Conservation (phyloP, 2,888 invertebrate species). For the Leucania comma region DNA sequence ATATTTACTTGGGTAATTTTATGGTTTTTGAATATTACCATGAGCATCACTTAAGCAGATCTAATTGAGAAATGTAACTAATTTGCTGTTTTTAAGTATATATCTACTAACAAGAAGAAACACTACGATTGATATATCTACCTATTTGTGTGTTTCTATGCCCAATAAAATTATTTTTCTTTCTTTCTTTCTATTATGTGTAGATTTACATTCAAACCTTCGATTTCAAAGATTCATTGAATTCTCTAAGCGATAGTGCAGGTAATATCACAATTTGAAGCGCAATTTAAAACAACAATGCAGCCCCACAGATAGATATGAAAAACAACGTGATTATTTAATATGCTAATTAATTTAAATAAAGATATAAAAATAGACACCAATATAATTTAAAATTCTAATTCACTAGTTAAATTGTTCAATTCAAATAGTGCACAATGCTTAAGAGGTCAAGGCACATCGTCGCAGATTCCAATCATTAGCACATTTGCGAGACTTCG, state of each 20-base stretch:
- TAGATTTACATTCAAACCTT: too few species aligned
- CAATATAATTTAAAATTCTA: conserved; percentile 7
- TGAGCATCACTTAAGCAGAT: not conserved
- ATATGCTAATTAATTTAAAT: not conserved
- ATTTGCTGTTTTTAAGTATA: not conserved
- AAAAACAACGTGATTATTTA: not conserved
- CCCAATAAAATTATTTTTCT: too few species aligned
- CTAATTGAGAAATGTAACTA: conserved; percentile 31
- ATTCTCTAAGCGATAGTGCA: too few species aligned
- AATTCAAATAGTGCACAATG: conserved; percentile 3
- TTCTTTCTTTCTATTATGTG: too few species aligned
- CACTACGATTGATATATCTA: not conserved
- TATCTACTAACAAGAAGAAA: not conserved
- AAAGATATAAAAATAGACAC: conserved; percentile 1
- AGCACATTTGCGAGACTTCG: conserved; percentile 11
- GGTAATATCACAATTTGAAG: too few species aligned
- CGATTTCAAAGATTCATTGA: too few species aligned
- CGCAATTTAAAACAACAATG: not conserved
- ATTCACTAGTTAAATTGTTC: conserved; percentile 2
- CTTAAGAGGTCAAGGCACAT: conserved; percentile 26
- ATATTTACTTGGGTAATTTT: conserved; percentile 38
- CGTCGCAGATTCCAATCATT: conserved; percentile 22
- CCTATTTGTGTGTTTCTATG: too few species aligned
- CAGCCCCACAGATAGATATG: not conserved
- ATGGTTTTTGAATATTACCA: conserved; percentile 1